Percentiles rank a stretch among this genome's conserved stretches.
phyloP scores from a whole-genome alignment of 2,888 invertebrate species.

The Drosophila nr. perissopoda region DNA sequence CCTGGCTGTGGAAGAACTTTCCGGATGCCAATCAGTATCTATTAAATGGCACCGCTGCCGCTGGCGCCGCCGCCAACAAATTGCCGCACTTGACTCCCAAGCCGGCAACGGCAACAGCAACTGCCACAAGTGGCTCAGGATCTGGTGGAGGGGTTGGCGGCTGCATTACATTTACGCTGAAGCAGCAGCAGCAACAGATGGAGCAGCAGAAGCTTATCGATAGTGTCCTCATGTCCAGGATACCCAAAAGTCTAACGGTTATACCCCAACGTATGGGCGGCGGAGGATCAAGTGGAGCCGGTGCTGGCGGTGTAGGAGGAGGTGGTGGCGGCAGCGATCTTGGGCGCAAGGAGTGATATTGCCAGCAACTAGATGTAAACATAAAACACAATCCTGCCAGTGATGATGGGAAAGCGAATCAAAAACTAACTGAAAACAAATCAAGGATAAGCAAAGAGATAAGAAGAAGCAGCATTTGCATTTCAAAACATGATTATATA shows the following conservation, averaged over 20 bases:
- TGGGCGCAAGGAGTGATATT: constrained; percentile 42
- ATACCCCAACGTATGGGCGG: constrained; percentile 88
- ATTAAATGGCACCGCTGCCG: constrained; percentile 74
- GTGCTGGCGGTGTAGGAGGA: constrained; percentile 28
- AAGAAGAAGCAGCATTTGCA: constrained; percentile 25
- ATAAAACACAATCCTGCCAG: constrained; percentile 50
- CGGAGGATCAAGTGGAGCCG: constrained; percentile 17
- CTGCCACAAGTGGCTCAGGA: constrained; percentile 52
- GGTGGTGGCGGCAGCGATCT: not conserved
- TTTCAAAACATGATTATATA: constrained; percentile 25
- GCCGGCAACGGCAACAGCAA: constrained; percentile 64
- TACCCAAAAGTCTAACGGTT: constrained; percentile 92
- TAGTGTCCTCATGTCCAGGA: constrained; percentile 89
- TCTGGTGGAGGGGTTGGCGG: constrained; percentile 34
- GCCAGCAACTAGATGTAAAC: constrained; percentile 9
- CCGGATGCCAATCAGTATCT: constrained; percentile 82
- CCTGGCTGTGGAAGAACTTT: constrained; percentile 83
- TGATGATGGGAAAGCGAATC: constrained; percentile 42
- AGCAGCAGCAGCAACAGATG: constrained; percentile 65
- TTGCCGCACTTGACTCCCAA: constrained; percentile 75
- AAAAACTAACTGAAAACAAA: constrained; percentile 16
- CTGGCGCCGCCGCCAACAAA: constrained; percentile 35
- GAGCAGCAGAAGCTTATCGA: constrained; percentile 82
- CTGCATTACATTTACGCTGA: constrained; percentile 51
- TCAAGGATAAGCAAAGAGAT: constrained; percentile 5